phyloP scores from a whole-genome alignment of 2,888 invertebrate genomes.

The Drosophila recens region DNA sequence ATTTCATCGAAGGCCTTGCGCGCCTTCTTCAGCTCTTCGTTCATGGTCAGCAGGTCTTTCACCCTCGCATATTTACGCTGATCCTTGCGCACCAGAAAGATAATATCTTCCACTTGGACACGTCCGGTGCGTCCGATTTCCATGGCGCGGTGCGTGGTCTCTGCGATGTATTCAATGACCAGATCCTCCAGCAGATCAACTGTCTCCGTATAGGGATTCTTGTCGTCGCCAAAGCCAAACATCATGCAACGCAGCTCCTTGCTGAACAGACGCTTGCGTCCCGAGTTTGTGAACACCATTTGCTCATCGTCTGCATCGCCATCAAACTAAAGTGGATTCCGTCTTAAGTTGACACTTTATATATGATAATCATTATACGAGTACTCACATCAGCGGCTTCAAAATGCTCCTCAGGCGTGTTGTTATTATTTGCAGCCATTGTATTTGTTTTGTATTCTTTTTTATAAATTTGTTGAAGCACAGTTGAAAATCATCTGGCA shows the following conservation, averaged over 20 bases:
- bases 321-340: conserved; percentile 76
- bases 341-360: neutral
- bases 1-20: conserved; percentile 99
- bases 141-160: conserved; percentile 97
- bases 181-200: conserved; percentile 98
- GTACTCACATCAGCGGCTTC: conserved; percentile 80
- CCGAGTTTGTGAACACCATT: conserved; percentile 89
- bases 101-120: conserved; percentile 99
- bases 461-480: conserved; percentile 15
- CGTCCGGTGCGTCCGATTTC: conserved; percentile 98
- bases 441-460: conserved; percentile 4
- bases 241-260: conserved; percentile 99
- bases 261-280: conserved; percentile 94
- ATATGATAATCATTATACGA: neutral
- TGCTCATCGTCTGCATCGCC: conserved; percentile 89
- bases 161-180: conserved; percentile 98
- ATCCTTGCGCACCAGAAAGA: conserved; percentile 98
- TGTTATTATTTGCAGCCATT: conserved; percentile 68
- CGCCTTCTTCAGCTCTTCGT: conserved; percentile 99
- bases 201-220: conserved; percentile 99
- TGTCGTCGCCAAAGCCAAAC: conserved; percentile 99
- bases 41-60: conserved; percentile 98
- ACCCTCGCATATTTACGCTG: conserved; percentile 98
- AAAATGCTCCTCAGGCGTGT: conserved; percentile 76
- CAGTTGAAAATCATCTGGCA: neutral